Evolutionary conservation across 92 coral and sea anemone genomes (phyloP).

Genomic region (Umimayanthus chanpuru): DNA sequence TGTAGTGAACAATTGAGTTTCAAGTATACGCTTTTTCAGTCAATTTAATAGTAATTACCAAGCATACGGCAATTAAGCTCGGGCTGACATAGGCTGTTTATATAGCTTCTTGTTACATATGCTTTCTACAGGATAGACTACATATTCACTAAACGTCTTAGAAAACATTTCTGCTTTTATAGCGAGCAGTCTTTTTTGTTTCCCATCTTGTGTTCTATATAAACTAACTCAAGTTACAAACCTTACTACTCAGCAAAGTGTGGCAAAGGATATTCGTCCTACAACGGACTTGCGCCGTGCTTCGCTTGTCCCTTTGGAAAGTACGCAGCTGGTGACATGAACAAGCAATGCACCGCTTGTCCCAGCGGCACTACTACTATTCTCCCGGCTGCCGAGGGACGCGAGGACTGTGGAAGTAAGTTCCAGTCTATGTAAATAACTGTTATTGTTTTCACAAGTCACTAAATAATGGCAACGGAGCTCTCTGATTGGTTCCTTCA

Average conservation of each 20-base stretch:
- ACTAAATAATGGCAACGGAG: no score
- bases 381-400: slow-evolving; percentile 80
- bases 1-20: no score
- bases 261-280: slow-evolving; percentile 79
- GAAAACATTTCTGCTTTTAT: neutral
- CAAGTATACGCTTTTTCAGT: no score
- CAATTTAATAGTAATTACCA: no score
- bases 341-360: slow-evolving; percentile 78
- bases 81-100: no score
- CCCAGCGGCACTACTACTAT: slow-evolving; percentile 92
- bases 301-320: slow-evolving; percentile 84
- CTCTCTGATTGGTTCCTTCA: no score
- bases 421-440: neutral
- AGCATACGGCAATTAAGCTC: no score
- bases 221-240: neutral
- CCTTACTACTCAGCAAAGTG: slow-evolving; percentile 71
- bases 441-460: no score
- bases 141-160: no score
- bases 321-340: slow-evolving; percentile 73
- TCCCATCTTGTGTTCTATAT: neutral
- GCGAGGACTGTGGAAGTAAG: slow-evolving; percentile 98
- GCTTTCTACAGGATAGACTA: no score
- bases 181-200: neutral
- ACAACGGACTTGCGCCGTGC: slow-evolving; percentile 85
- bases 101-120: no score